Base-by-base conservation (phyloP, 2,113 vertebrate species). In the Sclerurus mexicanus region DNA sequence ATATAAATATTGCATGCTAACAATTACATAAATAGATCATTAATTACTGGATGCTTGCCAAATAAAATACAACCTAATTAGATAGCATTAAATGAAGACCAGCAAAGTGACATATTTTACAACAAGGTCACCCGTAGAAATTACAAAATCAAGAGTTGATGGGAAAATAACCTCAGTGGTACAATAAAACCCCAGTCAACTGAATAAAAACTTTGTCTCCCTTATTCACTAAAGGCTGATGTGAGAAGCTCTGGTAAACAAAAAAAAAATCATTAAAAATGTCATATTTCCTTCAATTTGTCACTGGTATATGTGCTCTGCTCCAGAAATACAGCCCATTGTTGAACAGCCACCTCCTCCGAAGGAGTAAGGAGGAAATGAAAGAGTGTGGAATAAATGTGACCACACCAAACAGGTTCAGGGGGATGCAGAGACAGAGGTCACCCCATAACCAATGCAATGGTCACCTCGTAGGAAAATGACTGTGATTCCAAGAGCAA, bases 31-130 rank as follows among this genome's bases (percentile, higher is more conserved):
- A 96, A 95, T 85, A 85, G 71, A 55, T 71, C 7, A 5, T 35
- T 94, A 95, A 96, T 78, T 93, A 63, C 84, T 91, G 89, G 89
- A 85, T 78, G 69, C 78, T 89, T 93, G 60, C 90, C 93, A 95
- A 89, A 87, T 15, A 86, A 72, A 95, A 64, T 71, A 62, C 3
- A 3, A 74, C 59, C 64, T 88, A 86, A 95, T 95, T 93, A 95
- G 33, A 93, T 0, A 71, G 83, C 80, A 80, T 92, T 84, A 94
- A 92, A 90, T 28, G 42, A 83, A 92, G 76, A 74, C 68, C 58
- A 95, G 92, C 90, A 90, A 92, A 90, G 46, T 84, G 90, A 77
- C 68, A 74, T 55, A 86, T 84, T 88, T 90, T 88, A 85, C 49
- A 86, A 63, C 53, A 87, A 58, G 59, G 52, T 59, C 79, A 81